These are phyloP conservation scores for Ennomos quercinarius DNA, from an alignment of 2,888 invertebrate genomes.

Conservation along the genomic window DNA sequence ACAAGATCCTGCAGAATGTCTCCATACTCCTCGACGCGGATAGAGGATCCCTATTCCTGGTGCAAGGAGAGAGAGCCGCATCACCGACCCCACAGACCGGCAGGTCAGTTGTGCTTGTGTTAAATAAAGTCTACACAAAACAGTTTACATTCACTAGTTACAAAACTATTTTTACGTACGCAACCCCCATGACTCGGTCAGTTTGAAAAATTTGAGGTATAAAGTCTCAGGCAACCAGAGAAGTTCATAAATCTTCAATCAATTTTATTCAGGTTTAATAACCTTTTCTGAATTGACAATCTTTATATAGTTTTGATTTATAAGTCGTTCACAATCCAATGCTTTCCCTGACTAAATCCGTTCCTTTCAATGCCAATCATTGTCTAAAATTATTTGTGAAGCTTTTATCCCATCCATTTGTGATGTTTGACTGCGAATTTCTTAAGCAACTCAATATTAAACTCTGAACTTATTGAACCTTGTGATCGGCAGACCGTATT, in stretches of 20 bases:
- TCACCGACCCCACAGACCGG: slow-evolving; percentile 78
- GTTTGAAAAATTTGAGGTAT: too few relatives aligned
- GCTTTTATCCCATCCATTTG: slow-evolving; percentile 36
- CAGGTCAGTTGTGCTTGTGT: slow-evolving; percentile 65
- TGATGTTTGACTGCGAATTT: slow-evolving; percentile 26
- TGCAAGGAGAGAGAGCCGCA: slow-evolving; percentile 86
- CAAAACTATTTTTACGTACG: too few relatives aligned
- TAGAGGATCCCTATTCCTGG: slow-evolving; percentile 96
- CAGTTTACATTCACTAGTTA: too few relatives aligned
- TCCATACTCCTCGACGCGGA: slow-evolving; percentile 96
- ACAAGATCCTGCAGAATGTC: slow-evolving; percentile 98
- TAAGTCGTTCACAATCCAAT: slow-evolving; percentile 10
- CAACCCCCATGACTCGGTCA: too few relatives aligned
- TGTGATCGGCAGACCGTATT: slow-evolving; percentile 31
- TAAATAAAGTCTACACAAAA: too few relatives aligned
- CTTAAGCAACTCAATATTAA: slow-evolving; percentile 28
- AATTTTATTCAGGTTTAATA: too few relatives aligned
- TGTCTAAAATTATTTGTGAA: slow-evolving; percentile 34
- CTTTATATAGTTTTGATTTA: background rate
- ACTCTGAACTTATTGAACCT: slow-evolving; percentile 32
- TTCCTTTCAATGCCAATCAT: slow-evolving; percentile 29
- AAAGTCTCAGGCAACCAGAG: too few relatives aligned
- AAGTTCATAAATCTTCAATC: too few relatives aligned
- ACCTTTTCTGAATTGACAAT: too few relatives aligned
- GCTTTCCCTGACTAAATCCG: slow-evolving; percentile 11